Base-by-base conservation (phyloP, 2,797 vertebrate genomes). In the Myripristis jacobus region DNA sequence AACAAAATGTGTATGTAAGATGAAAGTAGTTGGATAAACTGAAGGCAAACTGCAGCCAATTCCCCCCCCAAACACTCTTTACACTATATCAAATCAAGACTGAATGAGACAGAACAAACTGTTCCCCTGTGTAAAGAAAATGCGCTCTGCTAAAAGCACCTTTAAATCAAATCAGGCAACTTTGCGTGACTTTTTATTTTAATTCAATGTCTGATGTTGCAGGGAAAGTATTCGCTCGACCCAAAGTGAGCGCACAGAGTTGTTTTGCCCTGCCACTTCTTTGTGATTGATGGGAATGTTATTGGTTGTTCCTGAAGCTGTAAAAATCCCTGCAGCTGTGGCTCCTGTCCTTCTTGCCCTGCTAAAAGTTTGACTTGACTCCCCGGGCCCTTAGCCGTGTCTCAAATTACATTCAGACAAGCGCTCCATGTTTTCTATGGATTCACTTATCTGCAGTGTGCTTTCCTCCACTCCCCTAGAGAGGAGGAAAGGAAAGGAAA, bases 391-490 rank as follows among this genome's bases (percentile, higher is more conserved):
- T 57, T 25, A 2, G 24, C 50, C 3, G 3, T 3, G 78, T 86
- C 85, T 92, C 86, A 75, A 11, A 53, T 91, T 89, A 84, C 90
- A 74, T 54, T 43, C 64, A n/a, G n/a, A n/a, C n/a, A 68, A 70
- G 59, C 36, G 48, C 73, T 82, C 24, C 22, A 13, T 7, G 7
- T 16, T 24, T 38, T 66, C 3, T 70, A 9, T 8, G 13, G 41
- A 62, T 70, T 77, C 27, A 15, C 52, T 73, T 65, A 73, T 76
- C 79, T 71, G 75, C 34, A 36, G 53, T 61, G 44, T 34, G 22
- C 29, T 16, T 67, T 68, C 58, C 71, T 67, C 25, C 41, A 4
- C 16, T 64, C 66, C 15, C 34, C 2, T 1, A 31, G 8, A 56
- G 6, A 58, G 29, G 31, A 11, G 43, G 47, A 24, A 19, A 36